These are phyloP conservation scores for Caerostris darwini DNA, from an alignment of 1,140 invertebrate species.

Conservation along the genomic window DNA sequence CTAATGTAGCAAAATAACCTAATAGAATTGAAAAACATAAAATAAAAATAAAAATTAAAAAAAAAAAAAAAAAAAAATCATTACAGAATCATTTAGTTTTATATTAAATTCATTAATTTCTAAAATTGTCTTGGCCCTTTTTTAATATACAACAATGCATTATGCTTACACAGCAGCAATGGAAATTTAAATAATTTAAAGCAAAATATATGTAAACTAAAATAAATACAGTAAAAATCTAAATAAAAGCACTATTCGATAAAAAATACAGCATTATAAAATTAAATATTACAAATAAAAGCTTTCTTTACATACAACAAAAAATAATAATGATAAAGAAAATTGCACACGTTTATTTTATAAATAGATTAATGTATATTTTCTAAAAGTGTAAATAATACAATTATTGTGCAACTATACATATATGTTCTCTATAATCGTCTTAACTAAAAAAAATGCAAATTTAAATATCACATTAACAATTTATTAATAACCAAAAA, in stretches of 20 bases:
- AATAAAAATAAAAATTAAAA: no score
- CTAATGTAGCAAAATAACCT: no score
- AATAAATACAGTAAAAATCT: background rate
- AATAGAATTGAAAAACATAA: no score
- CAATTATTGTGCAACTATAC: background rate
- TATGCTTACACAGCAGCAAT: background rate
- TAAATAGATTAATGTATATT: background rate
- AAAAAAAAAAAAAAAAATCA: no score
- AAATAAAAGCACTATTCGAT: background rate
- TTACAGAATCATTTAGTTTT: no score
- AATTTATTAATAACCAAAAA: background rate
- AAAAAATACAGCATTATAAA: background rate
- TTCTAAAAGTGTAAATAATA: background rate
- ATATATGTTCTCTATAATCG: background rate
- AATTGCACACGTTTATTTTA: background rate
- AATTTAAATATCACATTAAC: background rate
- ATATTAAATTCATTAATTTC: no score
- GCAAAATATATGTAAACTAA: background rate
- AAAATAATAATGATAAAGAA: background rate
- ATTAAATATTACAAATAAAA: background rate
- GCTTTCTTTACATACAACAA: background rate
- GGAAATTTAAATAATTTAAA: background rate
- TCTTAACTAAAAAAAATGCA: background rate
- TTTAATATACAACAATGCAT: background rate
- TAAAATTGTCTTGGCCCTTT: background rate